Percentiles rank a stretch among this genome's conserved stretches.
Conservation (phyloP, 2,888 invertebrate species). For the Ormia ochracea region DNA sequence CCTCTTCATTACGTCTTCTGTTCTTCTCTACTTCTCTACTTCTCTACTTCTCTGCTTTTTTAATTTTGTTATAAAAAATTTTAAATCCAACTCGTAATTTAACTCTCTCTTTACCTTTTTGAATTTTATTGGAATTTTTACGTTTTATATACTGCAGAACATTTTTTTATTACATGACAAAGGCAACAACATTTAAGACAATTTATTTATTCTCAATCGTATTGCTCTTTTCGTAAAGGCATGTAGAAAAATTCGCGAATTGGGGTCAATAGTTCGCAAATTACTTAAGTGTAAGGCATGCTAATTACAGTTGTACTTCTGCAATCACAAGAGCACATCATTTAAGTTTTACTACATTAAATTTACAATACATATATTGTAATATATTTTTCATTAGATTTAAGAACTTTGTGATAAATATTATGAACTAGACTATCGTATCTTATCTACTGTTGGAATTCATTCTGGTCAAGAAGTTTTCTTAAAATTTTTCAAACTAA, state of each 20-base stretch:
- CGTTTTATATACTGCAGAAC: neutral
- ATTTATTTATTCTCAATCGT: neutral
- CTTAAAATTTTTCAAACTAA: too few species aligned
- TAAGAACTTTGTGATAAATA: too few species aligned
- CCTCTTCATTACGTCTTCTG: neutral
- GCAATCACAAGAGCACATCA: too few species aligned
- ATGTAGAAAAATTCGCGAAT: neutral
- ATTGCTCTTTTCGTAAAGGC: neutral
- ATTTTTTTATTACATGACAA: neutral
- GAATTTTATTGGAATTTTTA: too few species aligned
- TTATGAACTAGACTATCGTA: too few species aligned
- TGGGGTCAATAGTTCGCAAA: neutral
- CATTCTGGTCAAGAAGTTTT: too few species aligned
- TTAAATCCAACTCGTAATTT: slow-evolving; percentile 3
- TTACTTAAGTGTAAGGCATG: neutral
- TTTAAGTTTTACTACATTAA: too few species aligned
- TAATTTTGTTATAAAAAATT: slow-evolving; percentile 29
- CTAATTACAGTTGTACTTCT: neutral
- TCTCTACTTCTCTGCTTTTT: neutral
- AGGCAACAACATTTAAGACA: neutral
- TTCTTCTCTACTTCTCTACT: neutral
- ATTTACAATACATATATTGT: too few species aligned
- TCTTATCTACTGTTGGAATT: too few species aligned
- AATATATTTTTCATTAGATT: too few species aligned
- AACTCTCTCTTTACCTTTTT: neutral